Evolutionary conservation across 2,113 vertebrate species (phyloP).

Genomic region (Equus quagga): DNA sequence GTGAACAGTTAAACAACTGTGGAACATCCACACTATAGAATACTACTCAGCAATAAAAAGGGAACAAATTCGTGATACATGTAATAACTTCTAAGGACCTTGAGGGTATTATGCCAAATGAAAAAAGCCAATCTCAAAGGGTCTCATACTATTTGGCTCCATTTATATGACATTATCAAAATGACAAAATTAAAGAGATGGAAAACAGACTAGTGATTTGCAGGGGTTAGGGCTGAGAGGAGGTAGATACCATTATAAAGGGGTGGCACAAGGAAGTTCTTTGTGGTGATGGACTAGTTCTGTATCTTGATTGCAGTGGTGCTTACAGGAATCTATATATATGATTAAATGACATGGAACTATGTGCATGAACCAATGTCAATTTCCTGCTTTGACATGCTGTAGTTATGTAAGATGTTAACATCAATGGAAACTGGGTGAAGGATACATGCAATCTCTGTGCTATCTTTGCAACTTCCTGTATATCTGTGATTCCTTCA

Average conservation of each 20-base stretch:
- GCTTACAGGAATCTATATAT: neutral
- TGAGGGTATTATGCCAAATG: neutral
- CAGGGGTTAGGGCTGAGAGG: neutral
- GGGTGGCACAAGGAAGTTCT: neutral
- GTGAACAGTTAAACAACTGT: neutral
- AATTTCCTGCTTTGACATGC: neutral
- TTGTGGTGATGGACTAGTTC: neutral
- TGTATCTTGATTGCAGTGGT: neutral
- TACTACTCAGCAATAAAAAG: neutral
- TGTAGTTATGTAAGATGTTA: neutral
- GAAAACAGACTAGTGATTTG: neutral
- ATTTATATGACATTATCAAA: neutral
- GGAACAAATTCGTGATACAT: neutral
- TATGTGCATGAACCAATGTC: neutral
- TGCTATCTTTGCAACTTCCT: neutral
- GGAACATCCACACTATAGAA: neutral
- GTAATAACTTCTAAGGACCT: neutral
- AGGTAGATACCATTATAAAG: neutral
- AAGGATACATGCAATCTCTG: neutral
- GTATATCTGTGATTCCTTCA: neutral
- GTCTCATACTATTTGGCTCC: neutral
- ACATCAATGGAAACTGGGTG: neutral
- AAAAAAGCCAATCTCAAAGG: neutral
- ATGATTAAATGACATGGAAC: neutral
- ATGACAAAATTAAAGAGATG: neutral